Evolutionary conservation across 1,140 invertebrate genomes (phyloP).

Genomic region (Drosophila triauraria): DNA sequence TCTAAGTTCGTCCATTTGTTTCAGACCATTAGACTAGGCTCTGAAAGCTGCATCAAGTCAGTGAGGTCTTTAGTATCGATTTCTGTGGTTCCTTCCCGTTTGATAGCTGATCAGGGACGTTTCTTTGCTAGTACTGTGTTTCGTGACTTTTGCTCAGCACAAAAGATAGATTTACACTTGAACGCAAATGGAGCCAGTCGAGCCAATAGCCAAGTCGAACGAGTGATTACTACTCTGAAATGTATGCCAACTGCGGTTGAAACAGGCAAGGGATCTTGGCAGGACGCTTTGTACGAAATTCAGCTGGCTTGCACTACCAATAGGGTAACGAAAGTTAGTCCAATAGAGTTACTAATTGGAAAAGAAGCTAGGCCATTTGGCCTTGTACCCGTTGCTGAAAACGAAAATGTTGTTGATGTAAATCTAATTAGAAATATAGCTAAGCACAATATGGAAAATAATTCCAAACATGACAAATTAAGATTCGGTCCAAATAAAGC

Average conservation of each 20-base stretch:
- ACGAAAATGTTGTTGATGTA: too few relatives aligned
- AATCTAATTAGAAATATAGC: too few relatives aligned
- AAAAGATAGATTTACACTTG: background rate
- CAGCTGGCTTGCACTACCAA: too few relatives aligned
- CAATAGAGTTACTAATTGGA: too few relatives aligned
- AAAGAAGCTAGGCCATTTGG: too few relatives aligned
- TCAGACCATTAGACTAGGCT: background rate
- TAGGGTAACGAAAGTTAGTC: too few relatives aligned
- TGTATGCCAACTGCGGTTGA: constrained; percentile 47
- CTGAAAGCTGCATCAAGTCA: background rate
- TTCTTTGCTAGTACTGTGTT: constrained; percentile 4
- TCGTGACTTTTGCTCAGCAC: background rate
- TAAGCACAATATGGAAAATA: constrained; percentile 8
- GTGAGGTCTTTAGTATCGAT: too few relatives aligned
- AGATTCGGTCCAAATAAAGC: too few relatives aligned
- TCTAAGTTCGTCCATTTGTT: constrained; percentile 8
- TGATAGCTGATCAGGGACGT: background rate
- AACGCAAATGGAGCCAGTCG: background rate
- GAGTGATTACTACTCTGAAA: constrained; percentile 36
- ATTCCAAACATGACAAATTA: background rate
- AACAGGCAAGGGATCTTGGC: constrained; percentile 4
- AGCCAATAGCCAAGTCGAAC: constrained; percentile 5
- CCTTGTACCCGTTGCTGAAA: too few relatives aligned
- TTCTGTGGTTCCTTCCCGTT: too few relatives aligned
- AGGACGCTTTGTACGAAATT: too few relatives aligned